Base-by-base conservation (phyloP, 64 coral and sea anemone genomes). In the Platygyra sinensis region DNA sequence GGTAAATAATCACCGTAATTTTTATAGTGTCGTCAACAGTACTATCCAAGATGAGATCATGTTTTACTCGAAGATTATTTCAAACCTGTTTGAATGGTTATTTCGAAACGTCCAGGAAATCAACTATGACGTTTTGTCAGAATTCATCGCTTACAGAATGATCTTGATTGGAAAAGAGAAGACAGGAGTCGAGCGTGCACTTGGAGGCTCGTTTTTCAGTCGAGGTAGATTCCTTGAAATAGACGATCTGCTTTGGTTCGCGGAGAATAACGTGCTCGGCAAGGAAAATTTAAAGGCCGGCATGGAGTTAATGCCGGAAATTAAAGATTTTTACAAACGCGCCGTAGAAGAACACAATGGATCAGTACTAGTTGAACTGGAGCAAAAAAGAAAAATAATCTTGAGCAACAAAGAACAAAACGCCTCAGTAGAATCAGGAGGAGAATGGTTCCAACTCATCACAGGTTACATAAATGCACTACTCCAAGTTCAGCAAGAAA, bases 161-260 rank as follows among this genome's bases (percentile, higher is more conserved):
- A 78, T 94, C 18, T 55, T 91, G 5, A 73, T 71, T 9, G 84
- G 78, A 38, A 94, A 94, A 80, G 93, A 94, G 27, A 91, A 64
- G 31, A 63, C 72, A 8, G 89, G 83, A 0, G 31, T 91, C 10
- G 89, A 91, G 27, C 75, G 94, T 2, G 94, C 94, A 4, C 79
- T 96, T 11, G 94, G 94, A 24, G 94, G 90, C 1, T 76, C 86
- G 2, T 96, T 71, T 67, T 96, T 96, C 59, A 76, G 55, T 31
- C 36, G 36, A 0, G 94, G 94, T 29, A 72, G 84, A 19, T 95
- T 95, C 60, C 81, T 78, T 24, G 22, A 61, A 12, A 92, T 57
- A 8, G 52, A 27, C 14, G 94, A 95, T 9, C 60, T 95, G 2
- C 62, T 95, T 22, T 89, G 84, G 94, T 95, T 60, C 54, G 86